These are phyloP conservation scores for Planococcus citri DNA, from an alignment of 1,140 invertebrate species.

Conservation along the genomic window DNA sequence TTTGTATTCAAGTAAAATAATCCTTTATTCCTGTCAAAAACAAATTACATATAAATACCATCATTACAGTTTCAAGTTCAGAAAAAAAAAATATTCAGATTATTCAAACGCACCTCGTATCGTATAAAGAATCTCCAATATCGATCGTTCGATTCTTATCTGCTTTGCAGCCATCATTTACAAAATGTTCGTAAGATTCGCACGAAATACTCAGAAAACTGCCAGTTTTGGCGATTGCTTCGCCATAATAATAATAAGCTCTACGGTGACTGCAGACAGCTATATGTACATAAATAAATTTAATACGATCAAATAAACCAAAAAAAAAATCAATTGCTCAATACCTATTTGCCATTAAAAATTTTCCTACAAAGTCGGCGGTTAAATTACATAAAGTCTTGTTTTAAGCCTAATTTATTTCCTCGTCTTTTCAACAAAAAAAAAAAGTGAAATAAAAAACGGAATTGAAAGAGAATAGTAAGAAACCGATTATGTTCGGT, in stretches of 20 bases:
- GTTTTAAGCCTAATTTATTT: no score
- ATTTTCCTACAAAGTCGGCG: no score
- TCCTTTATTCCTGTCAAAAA: background rate
- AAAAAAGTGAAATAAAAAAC: no score
- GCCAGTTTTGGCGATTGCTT: conserved; percentile 33
- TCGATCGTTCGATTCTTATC: background rate
- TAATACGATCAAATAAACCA: background rate
- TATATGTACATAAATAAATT: conserved; percentile 23
- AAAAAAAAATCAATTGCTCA: no score
- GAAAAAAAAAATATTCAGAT: no score
- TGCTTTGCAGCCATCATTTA: conserved; percentile 28
- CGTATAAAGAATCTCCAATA: background rate
- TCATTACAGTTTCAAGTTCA: no score
- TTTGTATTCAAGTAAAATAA: conserved; percentile 2
- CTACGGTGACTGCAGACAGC: conserved; percentile 39
- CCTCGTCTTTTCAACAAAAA: no score
- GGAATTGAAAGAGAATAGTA: no score
- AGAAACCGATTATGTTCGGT: no score
- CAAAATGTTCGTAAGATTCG: conserved; percentile 40
- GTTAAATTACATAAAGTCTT: no score
- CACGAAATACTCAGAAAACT: conserved; percentile 40
- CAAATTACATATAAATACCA: no score
- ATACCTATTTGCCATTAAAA: no score
- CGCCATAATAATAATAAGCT: conserved; percentile 39
- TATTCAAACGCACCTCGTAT: background rate